A percentile compares a stretch with the other conserved stretches of the same genome.
Evolutionary conservation across 2,113 vertebrate genomes (phyloP).

Genomic region (Scolopax mira): DNA sequence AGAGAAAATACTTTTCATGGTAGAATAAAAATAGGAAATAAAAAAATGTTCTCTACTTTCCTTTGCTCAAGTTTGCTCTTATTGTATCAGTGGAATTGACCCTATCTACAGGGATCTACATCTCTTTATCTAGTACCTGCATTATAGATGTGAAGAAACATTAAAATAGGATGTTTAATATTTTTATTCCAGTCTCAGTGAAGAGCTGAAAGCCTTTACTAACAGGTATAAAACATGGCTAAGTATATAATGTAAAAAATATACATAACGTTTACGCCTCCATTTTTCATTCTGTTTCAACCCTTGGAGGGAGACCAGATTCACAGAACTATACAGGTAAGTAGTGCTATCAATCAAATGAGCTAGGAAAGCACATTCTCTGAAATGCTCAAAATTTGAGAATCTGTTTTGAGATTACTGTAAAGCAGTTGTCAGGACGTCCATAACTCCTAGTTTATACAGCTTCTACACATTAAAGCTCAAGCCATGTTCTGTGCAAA

Average conservation of each 20-base stretch:
- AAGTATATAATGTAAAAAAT: not conserved
- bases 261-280: not conserved
- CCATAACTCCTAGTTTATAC: not conserved
- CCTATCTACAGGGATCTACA: not conserved
- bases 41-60: not conserved
- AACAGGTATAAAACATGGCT: not conserved
- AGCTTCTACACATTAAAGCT: not conserved
- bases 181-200: not conserved
- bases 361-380: not conserved
- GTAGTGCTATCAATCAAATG: not conserved
- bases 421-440: not conserved
- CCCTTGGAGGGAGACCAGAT: not conserved
- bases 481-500: not conserved
- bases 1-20: not conserved
- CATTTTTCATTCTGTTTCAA: not conserved
- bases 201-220: not conserved
- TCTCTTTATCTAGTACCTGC: not conserved
- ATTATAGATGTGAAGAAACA: not conserved
- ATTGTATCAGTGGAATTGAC: not conserved
- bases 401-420: not conserved
- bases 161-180: not conserved
- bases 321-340: not conserved
- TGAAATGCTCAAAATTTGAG: not conserved
- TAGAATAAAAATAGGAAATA: not conserved
- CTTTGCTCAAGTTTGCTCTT: not conserved